Evolutionary conservation across 2,113 vertebrate genomes (phyloP).

Genomic region (Thunnus thynnus): DNA sequence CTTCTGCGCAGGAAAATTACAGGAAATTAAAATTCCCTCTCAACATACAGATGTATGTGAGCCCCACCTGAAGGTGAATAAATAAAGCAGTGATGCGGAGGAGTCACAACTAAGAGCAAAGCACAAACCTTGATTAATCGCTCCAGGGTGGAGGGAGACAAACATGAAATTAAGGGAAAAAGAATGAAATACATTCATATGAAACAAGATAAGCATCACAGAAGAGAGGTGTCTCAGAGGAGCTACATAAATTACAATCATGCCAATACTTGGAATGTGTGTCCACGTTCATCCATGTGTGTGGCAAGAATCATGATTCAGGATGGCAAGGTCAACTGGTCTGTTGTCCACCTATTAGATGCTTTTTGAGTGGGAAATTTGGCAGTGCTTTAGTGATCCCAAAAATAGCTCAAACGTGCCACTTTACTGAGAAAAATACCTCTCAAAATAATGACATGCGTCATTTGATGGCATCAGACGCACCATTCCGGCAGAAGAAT

Average conservation of each 20-base stretch:
- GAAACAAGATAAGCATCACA: conserved; percentile 20
- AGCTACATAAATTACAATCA: conserved; percentile 38
- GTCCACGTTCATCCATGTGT: background rate
- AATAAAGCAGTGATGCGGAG: conserved; percentile 38
- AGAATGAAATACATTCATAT: conserved; percentile 21
- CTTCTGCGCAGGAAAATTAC: conserved; percentile 41
- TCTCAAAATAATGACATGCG: background rate
- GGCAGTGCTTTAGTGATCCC: background rate
- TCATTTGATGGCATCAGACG: too few relatives aligned
- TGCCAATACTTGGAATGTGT: conserved; percentile 4
- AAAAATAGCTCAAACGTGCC: too few relatives aligned
- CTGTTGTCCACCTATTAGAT: background rate
- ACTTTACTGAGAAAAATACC: background rate
- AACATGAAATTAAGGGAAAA: conserved; percentile 1
- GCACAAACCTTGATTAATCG: conserved; percentile 46
- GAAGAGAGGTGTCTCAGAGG: conserved; percentile 22
- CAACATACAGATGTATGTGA: conserved; percentile 34
- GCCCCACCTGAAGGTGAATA: conserved; percentile 52
- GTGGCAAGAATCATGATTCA: too few relatives aligned
- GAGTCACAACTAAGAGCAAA: conserved; percentile 33
- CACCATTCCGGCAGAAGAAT: too few relatives aligned
- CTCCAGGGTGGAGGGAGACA: conserved; percentile 30
- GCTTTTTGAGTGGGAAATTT: background rate
- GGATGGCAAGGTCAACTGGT: background rate
- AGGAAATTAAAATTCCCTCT: conserved; percentile 70